Percentiles rank a stretch among this genome's conserved stretches.
These are phyloP conservation scores for Drepana arcuata DNA, from an alignment of 1,140 invertebrate genomes.

Conservation along the genomic window DNA sequence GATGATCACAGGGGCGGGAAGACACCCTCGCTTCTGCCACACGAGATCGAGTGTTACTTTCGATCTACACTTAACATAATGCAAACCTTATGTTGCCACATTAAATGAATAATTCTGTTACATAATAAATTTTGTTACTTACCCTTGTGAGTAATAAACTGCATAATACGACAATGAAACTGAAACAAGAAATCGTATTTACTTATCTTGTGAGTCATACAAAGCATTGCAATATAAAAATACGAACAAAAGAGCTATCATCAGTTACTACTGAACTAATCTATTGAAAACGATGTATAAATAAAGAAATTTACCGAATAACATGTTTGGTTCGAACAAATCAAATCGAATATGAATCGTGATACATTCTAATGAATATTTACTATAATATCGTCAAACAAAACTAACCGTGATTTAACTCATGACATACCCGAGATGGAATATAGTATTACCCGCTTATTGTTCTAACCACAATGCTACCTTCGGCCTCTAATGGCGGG, in stretches of 20 bases:
- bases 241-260: too few species aligned
- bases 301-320: constrained; percentile 13
- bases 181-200: constrained; percentile 13
- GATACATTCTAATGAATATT: constrained; percentile 22
- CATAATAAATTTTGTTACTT: too few species aligned
- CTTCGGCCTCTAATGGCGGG: constrained; percentile 26
- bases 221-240: not conserved
- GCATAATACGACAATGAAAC: constrained; percentile 19
- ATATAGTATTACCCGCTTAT: constrained; percentile 2
- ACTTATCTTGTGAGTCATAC: not conserved
- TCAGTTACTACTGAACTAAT: not conserved
- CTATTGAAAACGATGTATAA: too few species aligned
- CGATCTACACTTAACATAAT: too few species aligned
- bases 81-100: too few species aligned
- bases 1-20: too few species aligned
- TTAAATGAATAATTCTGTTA: too few species aligned
- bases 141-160: constrained; percentile 18
- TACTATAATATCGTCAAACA: constrained; percentile 15
- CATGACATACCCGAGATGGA: constrained; percentile 11
- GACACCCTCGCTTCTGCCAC: too few species aligned
- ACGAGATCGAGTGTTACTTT: too few species aligned
- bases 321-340: constrained; percentile 3
- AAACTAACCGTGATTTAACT: constrained; percentile 15
- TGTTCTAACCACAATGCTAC: too few species aligned
- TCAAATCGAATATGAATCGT: constrained; percentile 23